phyloP scores from a whole-genome alignment of 1,140 invertebrate genomes.

The Phocides pigmalion region DNA sequence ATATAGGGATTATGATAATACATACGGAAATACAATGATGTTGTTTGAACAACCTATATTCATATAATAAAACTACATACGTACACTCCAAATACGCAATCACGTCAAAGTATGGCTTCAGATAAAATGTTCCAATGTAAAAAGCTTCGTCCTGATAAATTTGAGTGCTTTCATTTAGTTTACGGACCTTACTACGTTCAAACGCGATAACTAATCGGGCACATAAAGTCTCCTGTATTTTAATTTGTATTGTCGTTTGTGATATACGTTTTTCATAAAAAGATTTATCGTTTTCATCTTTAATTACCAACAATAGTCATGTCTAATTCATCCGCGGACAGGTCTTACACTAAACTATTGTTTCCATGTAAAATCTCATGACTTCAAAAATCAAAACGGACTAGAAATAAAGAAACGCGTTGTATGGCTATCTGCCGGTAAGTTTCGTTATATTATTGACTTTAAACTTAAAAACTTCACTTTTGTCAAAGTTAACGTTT shows the following conservation, averaged over 20 bases:
- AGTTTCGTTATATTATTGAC: neutral
- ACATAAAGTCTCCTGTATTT: constrained; percentile 14
- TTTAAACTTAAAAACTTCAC: too few relatives aligned
- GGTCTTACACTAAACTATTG: neutral
- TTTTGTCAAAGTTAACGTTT: too few relatives aligned
- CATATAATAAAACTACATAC: neutral
- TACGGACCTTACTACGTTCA: constrained; percentile 9
- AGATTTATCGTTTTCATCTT: constrained; percentile 12
- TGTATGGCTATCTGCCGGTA: constrained; percentile 21
- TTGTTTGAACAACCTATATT: neutral
- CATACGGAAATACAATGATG: too few relatives aligned
- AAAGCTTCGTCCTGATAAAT: constrained; percentile 26
- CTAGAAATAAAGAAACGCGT: neutral
- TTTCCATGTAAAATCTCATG: constrained; percentile 11
- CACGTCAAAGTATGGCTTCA: constrained; percentile 5
- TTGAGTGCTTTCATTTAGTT: constrained; percentile 23
- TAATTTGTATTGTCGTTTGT: constrained; percentile 5
- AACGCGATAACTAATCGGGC: constrained; percentile 16
- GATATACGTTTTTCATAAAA: neutral
- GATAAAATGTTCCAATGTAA: constrained; percentile 25
- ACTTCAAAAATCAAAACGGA: neutral
- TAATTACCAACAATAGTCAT: neutral
- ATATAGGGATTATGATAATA: too few relatives aligned
- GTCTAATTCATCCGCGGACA: neutral
- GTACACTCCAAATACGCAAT: constrained; percentile 7